Conservation (phyloP, 2,797 vertebrate genomes). For the Acanthopagrus latus region DNA sequence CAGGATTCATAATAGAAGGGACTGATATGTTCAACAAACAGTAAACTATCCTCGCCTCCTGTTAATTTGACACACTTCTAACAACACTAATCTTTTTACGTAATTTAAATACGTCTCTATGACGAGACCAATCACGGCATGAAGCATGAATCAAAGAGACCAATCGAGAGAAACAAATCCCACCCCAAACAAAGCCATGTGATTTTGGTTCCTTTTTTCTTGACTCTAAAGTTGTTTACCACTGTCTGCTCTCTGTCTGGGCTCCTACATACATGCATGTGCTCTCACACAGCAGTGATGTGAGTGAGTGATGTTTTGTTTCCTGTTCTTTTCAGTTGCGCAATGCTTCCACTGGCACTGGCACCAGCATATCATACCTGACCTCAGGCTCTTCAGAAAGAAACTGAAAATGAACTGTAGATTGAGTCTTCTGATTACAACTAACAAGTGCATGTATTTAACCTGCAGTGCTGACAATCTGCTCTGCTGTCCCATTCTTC, state of each 20-base stretch:
- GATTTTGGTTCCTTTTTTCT: constrained; percentile 61
- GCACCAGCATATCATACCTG: constrained; percentile 7
- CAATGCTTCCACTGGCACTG: constrained; percentile 40
- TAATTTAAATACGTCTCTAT: constrained; percentile 20
- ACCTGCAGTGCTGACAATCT: constrained; percentile 16
- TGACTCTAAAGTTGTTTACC: constrained; percentile 32
- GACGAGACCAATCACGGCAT: constrained; percentile 40
- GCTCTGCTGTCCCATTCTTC: neutral
- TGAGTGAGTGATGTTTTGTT: constrained; percentile 34
- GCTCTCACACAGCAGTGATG: neutral
- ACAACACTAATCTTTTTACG: constrained; percentile 45
- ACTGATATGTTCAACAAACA: constrained; percentile 10
- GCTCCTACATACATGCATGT: neutral
- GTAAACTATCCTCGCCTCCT: constrained; percentile 12
- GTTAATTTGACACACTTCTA: constrained; percentile 53
- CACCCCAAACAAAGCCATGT: constrained; percentile 22
- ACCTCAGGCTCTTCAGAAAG: constrained; percentile 33
- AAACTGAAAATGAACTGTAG: constrained; percentile 13
- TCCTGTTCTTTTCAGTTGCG: constrained; percentile 36
- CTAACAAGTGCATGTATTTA: neutral
- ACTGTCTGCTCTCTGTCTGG: constrained; percentile 36
- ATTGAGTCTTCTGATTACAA: neutral
- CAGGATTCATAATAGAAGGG: neutral
- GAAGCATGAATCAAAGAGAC: constrained; percentile 37
- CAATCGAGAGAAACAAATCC: constrained; percentile 46